Conservation (phyloP, 2,113 vertebrate genomes). For the Circaetus cinerascens region DNA sequence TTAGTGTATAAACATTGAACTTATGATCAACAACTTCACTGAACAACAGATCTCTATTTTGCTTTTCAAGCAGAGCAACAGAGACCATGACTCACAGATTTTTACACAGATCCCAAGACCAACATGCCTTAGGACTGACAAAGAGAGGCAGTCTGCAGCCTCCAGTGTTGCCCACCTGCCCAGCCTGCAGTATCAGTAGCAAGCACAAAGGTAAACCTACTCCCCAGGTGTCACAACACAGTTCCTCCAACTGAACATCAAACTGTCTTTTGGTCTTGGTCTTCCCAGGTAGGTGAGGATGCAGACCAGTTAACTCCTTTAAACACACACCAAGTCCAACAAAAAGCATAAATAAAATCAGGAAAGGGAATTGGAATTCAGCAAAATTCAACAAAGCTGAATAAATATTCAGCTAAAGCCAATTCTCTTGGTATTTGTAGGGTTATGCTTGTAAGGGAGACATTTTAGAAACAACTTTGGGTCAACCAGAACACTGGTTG, state of each 20-base stretch:
- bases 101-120: not conserved
- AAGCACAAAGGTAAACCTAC: not conserved
- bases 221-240: not conserved
- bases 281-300: not conserved
- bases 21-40: not conserved
- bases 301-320: not conserved
- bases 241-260: not conserved
- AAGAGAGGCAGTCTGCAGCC: not conserved
- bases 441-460: not conserved
- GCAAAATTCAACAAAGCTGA: not conserved
- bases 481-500: not conserved
- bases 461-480: not conserved
- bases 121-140: not conserved
- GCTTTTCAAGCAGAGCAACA: constrained; percentile 37
- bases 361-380: not conserved
- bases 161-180: not conserved
- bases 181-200: not conserved
- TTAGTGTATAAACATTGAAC: not conserved
- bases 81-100: not conserved
- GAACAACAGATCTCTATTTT: constrained; percentile 7
- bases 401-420: not conserved
- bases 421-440: not conserved
- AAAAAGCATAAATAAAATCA: not conserved
- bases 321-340: not conserved
- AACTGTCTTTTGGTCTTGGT: not conserved